Evolutionary conservation across 2,797 vertebrate species (phyloP), one percentile per base, ranked within the genome.

Genomic region (Gallinago stenura): DNA sequence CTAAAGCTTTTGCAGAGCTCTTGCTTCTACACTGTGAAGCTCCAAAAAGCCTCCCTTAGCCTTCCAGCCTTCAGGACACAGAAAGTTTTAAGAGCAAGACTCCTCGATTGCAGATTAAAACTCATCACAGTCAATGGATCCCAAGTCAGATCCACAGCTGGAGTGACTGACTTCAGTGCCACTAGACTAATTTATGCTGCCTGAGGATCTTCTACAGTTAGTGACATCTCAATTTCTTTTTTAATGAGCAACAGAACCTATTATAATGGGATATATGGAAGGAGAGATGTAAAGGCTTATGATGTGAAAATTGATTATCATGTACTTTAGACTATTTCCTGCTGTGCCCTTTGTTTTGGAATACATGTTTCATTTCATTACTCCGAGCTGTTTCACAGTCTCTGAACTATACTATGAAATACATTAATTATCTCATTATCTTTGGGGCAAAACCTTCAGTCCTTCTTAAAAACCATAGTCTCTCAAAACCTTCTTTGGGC

Each of bases 271-370:
- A 89, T 95, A 82, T 97, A 90, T 78, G 46, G 95, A 96, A 96
- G 66, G 83, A 93, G 68, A 95, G 86, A 94, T 85, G 83, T 94
- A 95, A 90, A 97, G 96, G 66, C 90, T 89, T 92, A 93, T 93
- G 93, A 97, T 90, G 94, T 92, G 95, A 96, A 97, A 97, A 97
- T 80, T 97, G 95, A 95, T 97, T 97, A 95, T 83, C 88, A 77
- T 85, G 93, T 96, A 94, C 94, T 97, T 94, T 64, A 90, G 89
- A 83, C 71, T 92, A 82, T 87, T 91, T 96, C 94, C 93, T 95
- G 95, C 92, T 93, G 95, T 94, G 86, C 77, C 89, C 82, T 96
- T 97, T 97, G 91, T 96, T 96, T 96, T 95, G 92, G 75, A 92
- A 91, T 83, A 84, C 7, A 0, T 72, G 75, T 77, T 95, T 95